Evolutionary conservation across 2,888 invertebrate genomes (phyloP), one percentile per base, ranked within the genome.

Genomic region (Altica lythri): DNA sequence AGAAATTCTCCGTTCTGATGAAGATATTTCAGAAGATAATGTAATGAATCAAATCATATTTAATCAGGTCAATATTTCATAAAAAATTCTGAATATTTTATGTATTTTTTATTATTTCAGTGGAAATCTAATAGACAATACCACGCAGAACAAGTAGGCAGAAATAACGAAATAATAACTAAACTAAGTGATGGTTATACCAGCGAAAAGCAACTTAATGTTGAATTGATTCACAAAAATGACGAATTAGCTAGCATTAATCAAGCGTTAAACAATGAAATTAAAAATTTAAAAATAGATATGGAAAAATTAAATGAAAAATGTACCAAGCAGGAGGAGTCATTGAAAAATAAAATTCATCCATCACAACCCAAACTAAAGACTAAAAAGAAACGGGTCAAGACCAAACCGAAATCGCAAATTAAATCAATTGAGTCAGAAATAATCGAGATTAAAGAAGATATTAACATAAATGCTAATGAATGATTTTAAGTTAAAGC

Each of bases 81-180:
- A 34, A 29, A 30, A 30, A n/a, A n/a, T n/a, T n/a, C n/a, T n/a
- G n/a, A n/a, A n/a, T n/a, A n/a, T n/a, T n/a, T n/a, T n/a, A n/a
- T n/a, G n/a, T 18, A 14, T 16, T 52, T 25, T 17, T 45, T 25
- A 17, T 30, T 9, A n/a, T 57, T 57, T 60, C 13, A 68, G 68
- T 66, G 63, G 60, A 65, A 62, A 48, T 42, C 32, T 13, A 62
- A 42, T 8, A 53, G 47, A 29, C 16, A 42, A 19, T 55, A 57
- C 40, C 53, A 63, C 19, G 48, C 48, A 17, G 17, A 54, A n/a
- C 49, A 60, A 47, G 54, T 59, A 10, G 34, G 53, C 32, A 37
- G 45, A 38, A 57, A 43, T 34, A 61, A 52, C 34, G 62, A 51
- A 53, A 57, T 58, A 13, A 19, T 62, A 22, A 43, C n/a, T 2